Evolutionary conservation across 2,113 vertebrate species (phyloP).

Genomic region (Vulpes ferrilata): DNA sequence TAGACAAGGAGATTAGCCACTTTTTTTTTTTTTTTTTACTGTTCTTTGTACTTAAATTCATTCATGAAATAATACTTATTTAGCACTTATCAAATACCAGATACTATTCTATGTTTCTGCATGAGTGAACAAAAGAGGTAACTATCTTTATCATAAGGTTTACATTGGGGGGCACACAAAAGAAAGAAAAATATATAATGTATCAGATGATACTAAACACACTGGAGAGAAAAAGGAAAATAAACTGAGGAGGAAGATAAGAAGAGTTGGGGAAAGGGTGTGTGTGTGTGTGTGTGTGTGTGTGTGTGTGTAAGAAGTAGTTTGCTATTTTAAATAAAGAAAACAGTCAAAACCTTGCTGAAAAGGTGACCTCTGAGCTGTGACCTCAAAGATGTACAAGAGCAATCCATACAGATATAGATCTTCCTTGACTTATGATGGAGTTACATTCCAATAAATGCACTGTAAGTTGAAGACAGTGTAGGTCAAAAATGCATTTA

Average conservation of each 20-base stretch:
- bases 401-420: background rate
- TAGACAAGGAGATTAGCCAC: background rate
- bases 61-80: constrained; percentile 3
- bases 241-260: background rate
- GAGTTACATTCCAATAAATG: background rate
- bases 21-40: background rate
- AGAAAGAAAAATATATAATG: background rate
- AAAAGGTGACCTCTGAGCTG: background rate
- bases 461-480: background rate
- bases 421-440: background rate
- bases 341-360: background rate
- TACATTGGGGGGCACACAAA: background rate
- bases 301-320: background rate
- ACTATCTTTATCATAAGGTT: background rate
- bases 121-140: background rate
- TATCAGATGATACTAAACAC: background rate
- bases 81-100: background rate
- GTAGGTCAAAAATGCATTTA: background rate
- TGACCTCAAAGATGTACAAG: background rate
- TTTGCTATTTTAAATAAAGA: background rate
- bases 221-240: background rate
- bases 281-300: background rate
- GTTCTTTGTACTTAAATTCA: background rate
- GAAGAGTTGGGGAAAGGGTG: background rate
- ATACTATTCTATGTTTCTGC: constrained; percentile 2